Conservation (phyloP, 2,888 invertebrate species). For the Neoascia interrupta region DNA sequence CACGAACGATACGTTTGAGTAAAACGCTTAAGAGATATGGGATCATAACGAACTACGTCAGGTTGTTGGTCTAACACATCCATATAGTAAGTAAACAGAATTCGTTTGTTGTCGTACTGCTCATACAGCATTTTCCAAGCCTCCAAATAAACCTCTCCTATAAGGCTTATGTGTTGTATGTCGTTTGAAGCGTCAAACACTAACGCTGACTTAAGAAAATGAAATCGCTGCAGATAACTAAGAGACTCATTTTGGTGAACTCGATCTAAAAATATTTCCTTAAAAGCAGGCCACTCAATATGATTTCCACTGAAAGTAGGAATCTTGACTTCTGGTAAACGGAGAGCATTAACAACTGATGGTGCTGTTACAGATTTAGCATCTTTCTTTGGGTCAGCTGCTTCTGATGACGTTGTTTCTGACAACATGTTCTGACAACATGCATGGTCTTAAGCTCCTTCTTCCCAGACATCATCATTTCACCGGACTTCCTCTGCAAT, state of each 20-base stretch:
- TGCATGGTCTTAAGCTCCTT: background rate
- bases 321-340: background rate
- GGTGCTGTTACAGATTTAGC: no score
- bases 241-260: background rate
- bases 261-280: slow-evolving; percentile 2
- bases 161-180: background rate
- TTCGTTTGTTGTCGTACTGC: slow-evolving; percentile 34
- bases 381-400: no score
- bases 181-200: background rate
- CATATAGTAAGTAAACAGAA: slow-evolving; percentile 32
- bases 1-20: slow-evolving; percentile 3
- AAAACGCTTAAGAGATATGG: slow-evolving; percentile 2
- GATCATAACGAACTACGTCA: background rate
- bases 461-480: background rate
- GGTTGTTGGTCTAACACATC: slow-evolving; percentile 23
- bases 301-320: background rate
- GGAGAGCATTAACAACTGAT: no score
- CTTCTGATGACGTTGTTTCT: no score
- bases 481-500: background rate
- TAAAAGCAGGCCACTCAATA: slow-evolving; percentile 5
- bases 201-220: background rate
- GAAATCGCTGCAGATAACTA: slow-evolving; percentile 2
- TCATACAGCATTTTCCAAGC: slow-evolving; percentile 19
- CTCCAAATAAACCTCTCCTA: background rate
- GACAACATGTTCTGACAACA: no score